These are phyloP conservation scores for Rhynchophorus ferrugineus DNA, from an alignment of 1,140 invertebrate genomes.

Conservation along the genomic window DNA sequence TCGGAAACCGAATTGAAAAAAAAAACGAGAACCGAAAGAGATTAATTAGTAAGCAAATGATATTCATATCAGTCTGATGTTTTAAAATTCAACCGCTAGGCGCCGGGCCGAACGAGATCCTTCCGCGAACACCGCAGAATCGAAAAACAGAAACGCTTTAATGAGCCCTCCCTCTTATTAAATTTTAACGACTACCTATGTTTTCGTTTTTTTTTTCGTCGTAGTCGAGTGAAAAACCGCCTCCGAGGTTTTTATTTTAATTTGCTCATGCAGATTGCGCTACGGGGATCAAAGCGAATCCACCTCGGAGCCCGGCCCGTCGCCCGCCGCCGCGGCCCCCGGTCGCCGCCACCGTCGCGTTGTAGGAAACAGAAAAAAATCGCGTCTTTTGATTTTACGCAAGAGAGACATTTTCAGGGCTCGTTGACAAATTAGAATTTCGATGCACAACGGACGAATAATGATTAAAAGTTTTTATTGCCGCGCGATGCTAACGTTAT, in stretches of 20 bases:
- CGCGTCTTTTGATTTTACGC: conserved; percentile 9
- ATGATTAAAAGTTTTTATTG: conserved; percentile 8
- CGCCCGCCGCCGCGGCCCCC: no score
- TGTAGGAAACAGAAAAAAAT: not conserved
- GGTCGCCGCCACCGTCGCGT: not conserved
- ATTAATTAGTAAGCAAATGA: no score
- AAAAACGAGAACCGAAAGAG: no score
- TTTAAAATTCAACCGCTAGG: no score
- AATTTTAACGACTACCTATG: not conserved
- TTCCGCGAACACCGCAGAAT: no score
- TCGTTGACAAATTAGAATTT: conserved; percentile 8
- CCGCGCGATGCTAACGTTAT: not conserved
- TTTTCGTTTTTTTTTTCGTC: no score
- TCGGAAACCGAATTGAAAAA: no score
- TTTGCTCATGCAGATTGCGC: not conserved
- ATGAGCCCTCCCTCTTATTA: not conserved
- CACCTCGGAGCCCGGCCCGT: not conserved
- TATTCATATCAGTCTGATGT: no score
- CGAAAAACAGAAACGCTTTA: not conserved
- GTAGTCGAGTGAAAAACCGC: not conserved
- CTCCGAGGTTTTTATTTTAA: not conserved
- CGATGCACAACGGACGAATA: not conserved
- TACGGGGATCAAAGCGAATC: not conserved
- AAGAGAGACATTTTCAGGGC: conserved; percentile 5
- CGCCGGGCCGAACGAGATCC: no score